Evolutionary conservation across 2,888 invertebrate species (phyloP).

Genomic region (Philopedon plagiatum): DNA sequence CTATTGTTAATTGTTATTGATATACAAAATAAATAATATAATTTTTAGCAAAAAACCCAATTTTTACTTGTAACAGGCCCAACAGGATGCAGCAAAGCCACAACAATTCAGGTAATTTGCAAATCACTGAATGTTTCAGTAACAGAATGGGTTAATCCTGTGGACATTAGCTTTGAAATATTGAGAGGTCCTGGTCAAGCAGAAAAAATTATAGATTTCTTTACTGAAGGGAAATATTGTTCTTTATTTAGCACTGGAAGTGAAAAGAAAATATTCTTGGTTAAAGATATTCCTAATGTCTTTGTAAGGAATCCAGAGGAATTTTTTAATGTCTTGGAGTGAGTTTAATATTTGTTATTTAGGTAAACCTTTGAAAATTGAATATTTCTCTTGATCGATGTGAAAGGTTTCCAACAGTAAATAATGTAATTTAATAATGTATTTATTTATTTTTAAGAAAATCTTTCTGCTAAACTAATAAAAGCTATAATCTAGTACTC

Average conservation of each 20-base stretch:
- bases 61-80: constrained; percentile 86
- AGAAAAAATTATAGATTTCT: constrained; percentile 81
- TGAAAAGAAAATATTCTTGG: constrained; percentile 75
- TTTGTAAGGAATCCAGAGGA: constrained; percentile 77
- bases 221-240: constrained; percentile 83
- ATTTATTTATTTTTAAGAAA: no score
- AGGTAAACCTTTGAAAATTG: no score
- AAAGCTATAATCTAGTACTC: no score
- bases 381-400: no score
- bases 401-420: no score
- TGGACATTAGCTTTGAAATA: constrained; percentile 76
- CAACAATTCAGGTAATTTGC: constrained; percentile 78
- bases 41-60: constrained; percentile 65
- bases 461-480: no score
- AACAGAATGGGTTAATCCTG: constrained; percentile 88
- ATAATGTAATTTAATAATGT: no score
- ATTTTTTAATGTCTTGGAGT: constrained; percentile 81
- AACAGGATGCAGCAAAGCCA: constrained; percentile 88
- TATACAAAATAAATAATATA: not conserved
- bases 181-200: constrained; percentile 74
- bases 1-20: not conserved
- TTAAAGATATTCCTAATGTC: constrained; percentile 89
- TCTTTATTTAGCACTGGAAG: constrained; percentile 68
- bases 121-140: constrained; percentile 73
- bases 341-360: constrained; percentile 60